Conservation (phyloP, 2,113 vertebrate species). For the Pterocles burchelli region DNA sequence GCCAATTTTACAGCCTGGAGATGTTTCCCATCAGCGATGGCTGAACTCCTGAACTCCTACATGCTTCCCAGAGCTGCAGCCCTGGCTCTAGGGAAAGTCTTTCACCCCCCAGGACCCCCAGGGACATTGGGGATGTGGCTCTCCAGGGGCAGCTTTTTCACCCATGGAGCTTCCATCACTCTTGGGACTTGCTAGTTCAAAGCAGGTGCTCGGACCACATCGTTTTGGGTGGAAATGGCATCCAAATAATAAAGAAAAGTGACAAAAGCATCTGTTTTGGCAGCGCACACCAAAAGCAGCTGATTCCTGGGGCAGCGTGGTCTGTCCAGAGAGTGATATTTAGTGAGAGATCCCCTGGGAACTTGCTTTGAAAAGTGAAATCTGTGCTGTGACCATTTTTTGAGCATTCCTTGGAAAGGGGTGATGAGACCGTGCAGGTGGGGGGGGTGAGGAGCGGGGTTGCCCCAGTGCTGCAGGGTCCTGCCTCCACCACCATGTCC, state of each 20-base stretch:
- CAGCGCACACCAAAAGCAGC: not conserved
- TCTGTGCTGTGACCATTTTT: rapidly evolving
- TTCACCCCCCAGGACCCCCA: rapidly evolving
- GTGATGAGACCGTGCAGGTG: not conserved
- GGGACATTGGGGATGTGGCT: not conserved
- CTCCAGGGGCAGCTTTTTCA: not conserved
- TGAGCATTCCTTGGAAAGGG: not conserved
- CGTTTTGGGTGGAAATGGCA: rapidly evolving
- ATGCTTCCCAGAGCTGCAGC: not conserved
- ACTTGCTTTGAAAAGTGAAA: not conserved
- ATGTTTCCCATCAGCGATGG: not conserved
- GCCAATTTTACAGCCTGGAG: not conserved
- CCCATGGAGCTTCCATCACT: not conserved
- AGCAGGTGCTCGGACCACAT: rapidly evolving
- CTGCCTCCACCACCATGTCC: rapidly evolving
- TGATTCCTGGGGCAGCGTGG: rapidly evolving
- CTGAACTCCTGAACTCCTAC: conserved; percentile 47
- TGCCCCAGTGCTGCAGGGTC: not conserved
- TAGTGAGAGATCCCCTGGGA: not conserved
- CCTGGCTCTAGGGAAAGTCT: not conserved
- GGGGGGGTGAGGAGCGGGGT: rapidly evolving
- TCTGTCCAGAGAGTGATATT: not conserved
- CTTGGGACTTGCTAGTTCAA: not conserved
- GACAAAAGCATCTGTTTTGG: rapidly evolving
- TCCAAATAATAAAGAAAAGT: not conserved